Evolutionary conservation across 2,888 invertebrate species (phyloP), one percentile per base, ranked within the genome.

Genomic region (Trachelus stipa): DNA sequence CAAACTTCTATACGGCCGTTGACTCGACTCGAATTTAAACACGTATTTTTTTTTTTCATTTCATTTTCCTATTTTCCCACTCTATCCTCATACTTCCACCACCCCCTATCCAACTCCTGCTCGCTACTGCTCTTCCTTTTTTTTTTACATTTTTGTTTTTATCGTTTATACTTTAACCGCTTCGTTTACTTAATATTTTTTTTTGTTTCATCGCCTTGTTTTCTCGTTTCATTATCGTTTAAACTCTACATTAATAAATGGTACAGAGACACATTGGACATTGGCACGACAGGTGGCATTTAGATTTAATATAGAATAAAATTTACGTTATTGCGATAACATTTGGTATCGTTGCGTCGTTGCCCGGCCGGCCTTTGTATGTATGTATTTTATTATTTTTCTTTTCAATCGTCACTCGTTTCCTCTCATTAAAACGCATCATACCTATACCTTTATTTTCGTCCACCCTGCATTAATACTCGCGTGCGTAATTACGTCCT

Each of bases 281-380:
- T 91, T 91, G 91, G 91, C 91, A 91, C 91, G 91, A 91, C 91
- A 91, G 91, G 91, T 91, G 91, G 91, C 91, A 90, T 91, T 91
- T 91, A 91, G 90, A 91, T 91, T 91, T 91, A 91, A 91, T 91
- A 91, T 91, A 91, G 90, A 91, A 91, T 91, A 91, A 91, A 91
- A 91, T 91, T 91, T 91, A 91, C 91, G 91, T 91, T 91, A 91
- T 91, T 91, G 91, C 91, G 91, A 91, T 91, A 91, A 91, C 91
- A 91, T 91, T 91, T 91, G 91, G 91, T 91, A 91, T 91, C 91
- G 91, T 91, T 91, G 90, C 90, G 90, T 90, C 90, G 90, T 90
- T 89, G 89, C 88, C 88, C 88, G 88, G 86, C 87, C 87, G 83
- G 84, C 83, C 84, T 82, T 79, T 78, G 73, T 77, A 77, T 79